These are phyloP conservation scores for Chloroclystis v-ata DNA, from an alignment of 2,888 invertebrate genomes.

Conservation along the genomic window DNA sequence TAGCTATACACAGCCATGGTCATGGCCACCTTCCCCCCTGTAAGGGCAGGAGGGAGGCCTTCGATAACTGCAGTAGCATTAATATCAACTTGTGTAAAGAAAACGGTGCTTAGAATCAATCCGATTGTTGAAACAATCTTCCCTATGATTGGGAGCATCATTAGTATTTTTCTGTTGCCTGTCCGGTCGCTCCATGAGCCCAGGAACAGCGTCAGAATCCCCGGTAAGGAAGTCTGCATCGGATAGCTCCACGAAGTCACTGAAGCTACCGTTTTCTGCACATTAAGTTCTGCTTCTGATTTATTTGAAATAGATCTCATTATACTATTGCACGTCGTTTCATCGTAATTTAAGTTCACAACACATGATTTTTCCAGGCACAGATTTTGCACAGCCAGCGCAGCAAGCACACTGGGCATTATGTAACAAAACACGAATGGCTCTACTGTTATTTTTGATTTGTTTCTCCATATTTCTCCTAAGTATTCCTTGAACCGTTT, in stretches of 20 bases:
- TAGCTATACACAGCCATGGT: constrained; percentile 81
- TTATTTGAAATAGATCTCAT: constrained; percentile 65
- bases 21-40: constrained; percentile 80
- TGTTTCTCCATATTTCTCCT: constrained; percentile 61
- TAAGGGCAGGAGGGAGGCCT: constrained; percentile 78
- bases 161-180: constrained; percentile 78
- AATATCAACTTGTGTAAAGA: constrained; percentile 74
- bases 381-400: constrained; percentile 76
- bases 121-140: constrained; percentile 76
- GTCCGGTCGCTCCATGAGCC: constrained; percentile 82
- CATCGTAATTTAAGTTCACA: constrained; percentile 74
- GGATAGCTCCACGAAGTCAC: constrained; percentile 79
- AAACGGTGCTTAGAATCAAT: constrained; percentile 76
- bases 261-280: constrained; percentile 75
- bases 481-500: constrained; percentile 59
- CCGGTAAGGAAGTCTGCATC: constrained; percentile 77
- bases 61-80: constrained; percentile 77
- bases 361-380: constrained; percentile 79
- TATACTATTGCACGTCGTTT: constrained; percentile 72
- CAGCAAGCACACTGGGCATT: constrained; percentile 82
- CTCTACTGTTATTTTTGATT: constrained; percentile 80
- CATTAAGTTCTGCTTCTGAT: constrained; percentile 62
- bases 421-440: constrained; percentile 82
- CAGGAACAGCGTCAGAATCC: constrained; percentile 75
- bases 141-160: constrained; percentile 79